These are phyloP conservation scores for Brachypodius melanocephalos DNA, from an alignment of 2,113 vertebrate genomes.

Conservation along the genomic window DNA sequence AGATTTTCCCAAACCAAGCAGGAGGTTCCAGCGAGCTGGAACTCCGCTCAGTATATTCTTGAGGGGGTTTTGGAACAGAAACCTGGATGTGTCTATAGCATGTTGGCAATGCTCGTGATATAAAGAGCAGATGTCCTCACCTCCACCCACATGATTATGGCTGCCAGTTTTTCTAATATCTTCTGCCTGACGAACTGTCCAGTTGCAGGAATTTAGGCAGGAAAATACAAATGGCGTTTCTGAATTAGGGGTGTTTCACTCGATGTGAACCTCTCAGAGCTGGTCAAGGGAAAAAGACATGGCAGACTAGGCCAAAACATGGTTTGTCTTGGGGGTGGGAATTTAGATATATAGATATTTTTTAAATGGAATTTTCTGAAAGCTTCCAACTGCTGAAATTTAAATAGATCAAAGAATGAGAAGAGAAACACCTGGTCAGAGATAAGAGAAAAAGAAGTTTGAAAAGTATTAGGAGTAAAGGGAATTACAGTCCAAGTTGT, in stretches of 20 bases:
- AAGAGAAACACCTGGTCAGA: background rate
- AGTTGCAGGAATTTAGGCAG: constrained; percentile 46
- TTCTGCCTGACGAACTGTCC: constrained; percentile 67
- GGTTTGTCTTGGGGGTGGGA: background rate
- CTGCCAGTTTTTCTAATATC: constrained; percentile 69
- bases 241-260: background rate
- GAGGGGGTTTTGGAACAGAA: constrained; percentile 68
- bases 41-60: constrained; percentile 38
- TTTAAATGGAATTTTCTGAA: background rate
- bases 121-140: constrained; percentile 70
- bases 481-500: background rate
- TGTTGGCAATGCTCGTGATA: constrained; percentile 54
- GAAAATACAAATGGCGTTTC: constrained; percentile 11
- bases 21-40: constrained; percentile 62
- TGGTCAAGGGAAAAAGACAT: background rate
- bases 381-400: background rate
- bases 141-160: constrained; percentile 52
- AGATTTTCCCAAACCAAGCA: constrained; percentile 56
- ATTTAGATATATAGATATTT: background rate
- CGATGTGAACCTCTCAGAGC: background rate
- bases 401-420: background rate
- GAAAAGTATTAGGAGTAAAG: background rate
- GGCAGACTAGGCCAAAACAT: background rate
- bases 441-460: background rate
- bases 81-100: constrained; percentile 52